Base-by-base conservation (phyloP, 1,140 invertebrate genomes). In the Macrostomum lignano region DNA sequence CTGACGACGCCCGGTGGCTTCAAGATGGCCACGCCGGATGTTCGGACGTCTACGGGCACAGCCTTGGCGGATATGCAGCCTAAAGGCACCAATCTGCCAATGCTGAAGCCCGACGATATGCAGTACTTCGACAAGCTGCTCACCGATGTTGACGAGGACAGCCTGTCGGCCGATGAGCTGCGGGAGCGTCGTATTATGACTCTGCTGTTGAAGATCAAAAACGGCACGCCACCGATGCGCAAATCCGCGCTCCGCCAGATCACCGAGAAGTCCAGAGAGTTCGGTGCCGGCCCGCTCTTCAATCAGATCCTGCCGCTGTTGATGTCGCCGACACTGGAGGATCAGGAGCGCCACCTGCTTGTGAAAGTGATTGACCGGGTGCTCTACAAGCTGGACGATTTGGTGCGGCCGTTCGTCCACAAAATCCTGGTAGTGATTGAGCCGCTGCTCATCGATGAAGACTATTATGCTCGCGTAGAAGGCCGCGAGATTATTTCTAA, bases 161-260 rank as follows among this genome's bases (percentile, higher is more conserved):
- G 71, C 0, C 61, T 96, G 10, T 76, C 73, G 36, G 81, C 84
- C 1, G 88, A 96, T 48, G 86, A 98, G 49, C 72, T 84, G 38
- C 94, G 93, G 51, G 91, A 98, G 55, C 60, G 88, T 10, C 93
- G 94, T 58, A 98, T 98, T 17, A 98, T 98, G 91, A 91, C 88
- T 48, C 60, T 96, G 2, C 51, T 98, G 33, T 58, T 98, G 22
- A 96, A 94, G 59, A 98, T 98, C 30, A 98, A 98, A 63, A 98
- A 98, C 52, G 91, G 91, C 9, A 94, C 88, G 4, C 91, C 91
- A 11, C 88, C 88, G 0, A 94, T 96, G 84, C 67, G 91, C 38
- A 98, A 98, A 62, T 52, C 82, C 7, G 84, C 84, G 2, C 54
- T 98, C 3, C 62, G 88, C 39, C 86, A 96, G 55, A 96, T 96